These are phyloP conservation scores for Delphinus delphis DNA, from an alignment of 2,113 vertebrate genomes.

Conservation along the genomic window DNA sequence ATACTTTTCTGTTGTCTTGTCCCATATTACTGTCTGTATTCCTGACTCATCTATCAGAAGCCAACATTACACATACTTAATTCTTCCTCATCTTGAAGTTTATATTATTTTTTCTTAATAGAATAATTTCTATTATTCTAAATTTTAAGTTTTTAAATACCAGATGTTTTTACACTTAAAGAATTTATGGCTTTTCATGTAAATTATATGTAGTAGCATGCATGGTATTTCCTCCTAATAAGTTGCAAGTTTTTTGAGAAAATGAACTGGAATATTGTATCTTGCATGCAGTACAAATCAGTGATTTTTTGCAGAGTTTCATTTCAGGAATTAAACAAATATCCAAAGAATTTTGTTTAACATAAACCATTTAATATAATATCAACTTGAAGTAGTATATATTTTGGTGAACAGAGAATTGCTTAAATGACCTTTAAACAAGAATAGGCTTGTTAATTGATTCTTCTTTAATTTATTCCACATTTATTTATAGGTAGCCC, in stretches of 20 bases:
- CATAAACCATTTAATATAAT: not conserved
- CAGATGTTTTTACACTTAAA: not conserved
- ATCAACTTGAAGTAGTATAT: not conserved
- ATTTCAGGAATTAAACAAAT: not conserved
- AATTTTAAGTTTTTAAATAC: not conserved
- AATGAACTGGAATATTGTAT: not conserved
- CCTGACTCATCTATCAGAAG: not conserved
- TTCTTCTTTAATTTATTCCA: not conserved
- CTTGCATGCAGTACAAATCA: not conserved
- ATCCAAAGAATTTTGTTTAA: not conserved
- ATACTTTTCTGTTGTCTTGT: not conserved
- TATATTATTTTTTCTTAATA: constrained; percentile 7
- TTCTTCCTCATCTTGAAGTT: not conserved
- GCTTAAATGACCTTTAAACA: not conserved
- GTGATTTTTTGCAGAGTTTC: not conserved
- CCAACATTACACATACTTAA: not conserved
- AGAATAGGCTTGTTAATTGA: not conserved
- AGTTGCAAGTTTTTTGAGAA: not conserved
- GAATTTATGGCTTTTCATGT: not conserved
- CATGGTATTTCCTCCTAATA: not conserved
- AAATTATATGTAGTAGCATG: not conserved
- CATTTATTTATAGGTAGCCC: not conserved
- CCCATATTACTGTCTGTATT: not conserved
- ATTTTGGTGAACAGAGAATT: not conserved
- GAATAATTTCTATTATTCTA: not conserved